Evolutionary conservation across 2,797 vertebrate genomes (phyloP).

Genomic region (Acanthis flammea): DNA sequence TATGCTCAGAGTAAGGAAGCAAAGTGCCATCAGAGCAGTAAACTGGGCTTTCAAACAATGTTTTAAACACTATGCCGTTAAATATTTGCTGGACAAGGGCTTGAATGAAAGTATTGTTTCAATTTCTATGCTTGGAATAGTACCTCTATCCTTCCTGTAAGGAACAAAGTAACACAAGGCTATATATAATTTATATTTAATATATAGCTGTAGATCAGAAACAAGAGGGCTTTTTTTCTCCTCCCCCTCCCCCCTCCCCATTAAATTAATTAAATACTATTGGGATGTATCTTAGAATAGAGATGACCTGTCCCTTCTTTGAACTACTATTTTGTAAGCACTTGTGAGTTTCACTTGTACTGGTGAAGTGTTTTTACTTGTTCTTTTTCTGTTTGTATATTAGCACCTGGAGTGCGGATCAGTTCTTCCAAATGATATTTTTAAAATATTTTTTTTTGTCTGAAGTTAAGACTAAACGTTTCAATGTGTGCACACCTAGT

Average conservation of each 20-base stretch:
- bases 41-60: neutral
- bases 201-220: neutral
- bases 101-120: neutral
- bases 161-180: neutral
- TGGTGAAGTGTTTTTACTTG: neutral
- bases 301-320: neutral
- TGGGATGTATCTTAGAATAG: neutral
- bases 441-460: neutral
- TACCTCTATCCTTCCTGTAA: neutral
- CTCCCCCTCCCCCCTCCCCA: fast-evolving
- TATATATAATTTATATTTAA: neutral
- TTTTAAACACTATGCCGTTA: neutral
- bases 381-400: neutral
- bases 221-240: neutral
- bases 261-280: neutral
- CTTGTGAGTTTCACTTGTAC: neutral
- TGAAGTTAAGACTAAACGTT: neutral
- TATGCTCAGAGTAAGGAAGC: neutral
- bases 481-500: neutral
- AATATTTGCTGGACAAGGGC: neutral
- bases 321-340: neutral
- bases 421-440: neutral
- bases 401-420: neutral
- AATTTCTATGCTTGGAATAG: neutral
- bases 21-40: neutral